Evolutionary conservation across 2,888 invertebrate genomes (phyloP), one percentile per base, ranked within the genome.

Genomic region (Notodonta dromedarius): DNA sequence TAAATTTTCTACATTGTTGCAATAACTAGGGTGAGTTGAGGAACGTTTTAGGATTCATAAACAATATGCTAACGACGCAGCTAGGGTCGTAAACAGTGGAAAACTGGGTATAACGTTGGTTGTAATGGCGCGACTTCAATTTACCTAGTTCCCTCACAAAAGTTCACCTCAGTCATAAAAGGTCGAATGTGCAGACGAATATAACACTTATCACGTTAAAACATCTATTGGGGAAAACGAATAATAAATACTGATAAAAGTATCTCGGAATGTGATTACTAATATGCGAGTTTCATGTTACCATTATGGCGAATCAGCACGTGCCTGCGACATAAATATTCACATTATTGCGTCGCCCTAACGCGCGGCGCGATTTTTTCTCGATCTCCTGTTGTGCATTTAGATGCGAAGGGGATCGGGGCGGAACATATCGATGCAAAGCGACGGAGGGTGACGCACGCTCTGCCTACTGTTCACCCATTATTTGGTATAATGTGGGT

Each of bases 401-500:
- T 91, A 85, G 85, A 87, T 85, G 87, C 89, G 87, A 86, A 86
- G 85, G 92, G 91, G 89, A 80, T 85, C 82, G 83, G 80, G 85
- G 90, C 90, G 91, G 89, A 87, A 88, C 90, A 85, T 88, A 90
- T 89, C 89, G 90, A 81, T 83, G 83, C 84, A 84, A 82, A 78
- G 78, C 79, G 79, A 77, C 72, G 78, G 81, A 87, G 91, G 91
- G 92, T 85, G 89, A 83, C 81, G 77, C 70, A 79, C 76, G 76
- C 79, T 79, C 82, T 80, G 89, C 88, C 90, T 86, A 87, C 92
- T 88, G 89, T 91, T 90, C 89, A 75, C 85, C 90, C 84, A 93
- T 92, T 92, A 93, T 93, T 91, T 89, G 89, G 86, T 85, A 88
- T 93, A 91, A 93, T 91, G 90, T 90, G 90, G 90, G 89, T 91